Base-by-base conservation (phyloP, 1,140 invertebrate genomes). In the Cataglyphis hispanica region DNA sequence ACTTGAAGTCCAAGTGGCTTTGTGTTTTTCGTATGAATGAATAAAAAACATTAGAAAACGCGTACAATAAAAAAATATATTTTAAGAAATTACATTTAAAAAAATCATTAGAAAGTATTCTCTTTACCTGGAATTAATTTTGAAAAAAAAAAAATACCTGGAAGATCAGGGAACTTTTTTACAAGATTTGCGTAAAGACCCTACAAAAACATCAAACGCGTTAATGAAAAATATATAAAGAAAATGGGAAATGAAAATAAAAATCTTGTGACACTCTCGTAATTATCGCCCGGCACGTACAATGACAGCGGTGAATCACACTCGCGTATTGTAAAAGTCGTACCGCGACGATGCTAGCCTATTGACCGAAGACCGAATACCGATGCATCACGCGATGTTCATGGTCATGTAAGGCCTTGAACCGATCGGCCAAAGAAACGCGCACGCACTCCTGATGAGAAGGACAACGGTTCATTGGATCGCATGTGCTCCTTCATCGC, bases 401-500 rank as follows among this genome's bases (percentile, higher is more conserved):
- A 72, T 58, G 86, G 66, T 70, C 83, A 69, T 37, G 22, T 56
- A 31, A 63, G 81, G 58, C 87, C 80, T 89, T 86, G 87, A 88
- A 76, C 84, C 77, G 43, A 75, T 81, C 43, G 58, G 63, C 31
- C 43, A 69, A 85, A 89, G 81, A 64, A 69, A 84, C 58, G 69
- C 27, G 70, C 60, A 76, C 81, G 66, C 66, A 56, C 60, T 63
- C 72, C 60, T 76, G 84, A 89, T 70, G 77, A 74, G 67, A 85
- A 75, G 84, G 84, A 89, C 87, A 89, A 88, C 83, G 76, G 67
- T 56, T 56, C 69, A 43, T 31, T 67, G 87, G 69, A 89, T 89
- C 87, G 87, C 87, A 89, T 86, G 87, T 80, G 81, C 83, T 31
- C 37, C 37, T 43, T 46, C 43, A 50, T 13, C 60, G 50, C 43